Evolutionary conservation across 1,140 invertebrate species (phyloP).

Genomic region (Maconellicoccus hirsutus): DNA sequence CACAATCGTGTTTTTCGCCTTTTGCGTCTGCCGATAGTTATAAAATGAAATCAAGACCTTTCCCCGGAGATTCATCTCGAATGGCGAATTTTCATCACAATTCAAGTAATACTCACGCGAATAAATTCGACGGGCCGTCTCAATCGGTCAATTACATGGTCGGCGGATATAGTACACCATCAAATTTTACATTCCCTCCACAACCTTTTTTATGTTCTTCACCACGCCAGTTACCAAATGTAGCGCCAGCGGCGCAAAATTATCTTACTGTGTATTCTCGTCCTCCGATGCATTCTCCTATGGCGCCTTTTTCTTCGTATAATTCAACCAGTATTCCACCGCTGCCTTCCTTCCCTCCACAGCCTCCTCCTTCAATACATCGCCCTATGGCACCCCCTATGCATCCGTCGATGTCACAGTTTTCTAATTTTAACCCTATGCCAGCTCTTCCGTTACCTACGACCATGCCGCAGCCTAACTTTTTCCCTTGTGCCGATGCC

Average conservation of each 20-base stretch:
- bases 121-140: background rate
- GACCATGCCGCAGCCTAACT: background rate
- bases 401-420: background rate
- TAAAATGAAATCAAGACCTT: background rate
- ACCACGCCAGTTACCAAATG: constrained; percentile 16
- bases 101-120: background rate
- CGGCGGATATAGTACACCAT: background rate
- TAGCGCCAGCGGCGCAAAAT: background rate
- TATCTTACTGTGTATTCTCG: background rate
- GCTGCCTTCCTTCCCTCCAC: background rate
- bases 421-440: background rate
- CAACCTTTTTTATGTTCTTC: background rate
- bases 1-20: constrained; percentile 2
- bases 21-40: background rate
- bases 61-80: background rate
- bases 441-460: background rate
- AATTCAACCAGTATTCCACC: constrained; percentile 7
- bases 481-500: background rate
- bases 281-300: background rate
- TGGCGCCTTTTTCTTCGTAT: background rate
- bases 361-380: background rate
- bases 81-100: background rate
- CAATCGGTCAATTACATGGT: background rate
- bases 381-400: background rate
- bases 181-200: constrained; percentile 6